Base-by-base conservation (phyloP, 2,113 vertebrate species). In the Xenus cinereus region DNA sequence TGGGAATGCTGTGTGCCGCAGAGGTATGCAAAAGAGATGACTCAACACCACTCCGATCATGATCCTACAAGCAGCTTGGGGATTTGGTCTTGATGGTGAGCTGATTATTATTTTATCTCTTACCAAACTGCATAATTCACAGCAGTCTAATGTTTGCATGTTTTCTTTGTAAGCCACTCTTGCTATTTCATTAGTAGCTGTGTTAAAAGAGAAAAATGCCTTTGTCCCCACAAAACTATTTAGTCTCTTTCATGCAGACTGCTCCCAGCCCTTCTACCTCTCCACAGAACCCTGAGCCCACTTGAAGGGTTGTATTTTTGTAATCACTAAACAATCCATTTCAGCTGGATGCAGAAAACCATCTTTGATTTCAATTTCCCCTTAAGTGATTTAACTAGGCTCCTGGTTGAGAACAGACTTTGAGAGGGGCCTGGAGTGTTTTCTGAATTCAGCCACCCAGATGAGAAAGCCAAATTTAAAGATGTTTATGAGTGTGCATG, bases 51-150 rank as follows among this genome's bases (percentile, higher is more conserved):
- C 62, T 76, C n/a, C 0, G 12, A 84, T 87, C 84, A 5, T 84
- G 88, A 92, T 87, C 90, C 80, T 92, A 67, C 87, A 90, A 77
- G 91, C 67, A 89, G 73, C 81, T 26, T 56, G 43, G 74, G 84
- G 78, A 80, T 94, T 96, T 85, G 75, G 84, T 84, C 84, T 91
- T 92, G 87, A 94, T 59, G 89, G 92, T 79, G 54, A 96, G 91
- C 19, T 54, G 83, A 80, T 95, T 91, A 60, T 90, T 92, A 35
- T 90, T 97, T 95, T 95, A 87, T 92, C 84, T 96, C 84, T 79
- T 97, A 85, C 84, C 71, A n/a, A 94, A n/a, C 46, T 59, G 87
- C 67, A 51, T 92, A 92, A 92, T 66, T 95, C 18, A 45, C 48
- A 35, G 92, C 56, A 73, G 74, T 4, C 35, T 62, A 35, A 54